phyloP scores from a whole-genome alignment of 2,888 invertebrate species.

The Synanthedon formicaeformis region DNA sequence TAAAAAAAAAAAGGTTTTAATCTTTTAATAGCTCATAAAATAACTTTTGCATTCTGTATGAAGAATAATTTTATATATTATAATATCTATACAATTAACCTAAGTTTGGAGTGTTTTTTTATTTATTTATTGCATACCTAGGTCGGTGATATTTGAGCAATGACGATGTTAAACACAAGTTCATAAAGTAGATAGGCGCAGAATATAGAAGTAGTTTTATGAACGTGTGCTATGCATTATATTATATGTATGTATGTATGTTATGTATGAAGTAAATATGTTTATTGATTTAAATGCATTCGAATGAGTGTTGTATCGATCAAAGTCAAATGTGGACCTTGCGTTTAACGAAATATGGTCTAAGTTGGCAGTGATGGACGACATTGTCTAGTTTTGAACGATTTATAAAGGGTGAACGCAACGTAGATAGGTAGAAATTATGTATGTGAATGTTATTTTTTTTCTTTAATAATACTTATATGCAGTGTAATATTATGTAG shows the following conservation, averaged over 20 bases:
- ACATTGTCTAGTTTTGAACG: constrained; percentile 14
- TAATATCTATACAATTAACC: no score
- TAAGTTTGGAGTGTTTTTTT: no score
- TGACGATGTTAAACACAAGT: neutral
- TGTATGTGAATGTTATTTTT: constrained; percentile 45
- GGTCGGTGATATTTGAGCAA: no score
- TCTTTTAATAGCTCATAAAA: no score
- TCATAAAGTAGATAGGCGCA: constrained; percentile 37
- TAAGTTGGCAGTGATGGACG: constrained; percentile 19
- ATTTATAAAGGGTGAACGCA: constrained; percentile 21
- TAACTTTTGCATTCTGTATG: no score
- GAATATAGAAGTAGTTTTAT: constrained; percentile 45
- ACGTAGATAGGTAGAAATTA: constrained; percentile 66
- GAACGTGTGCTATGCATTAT: constrained; percentile 44
- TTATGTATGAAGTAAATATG: constrained; percentile 31
- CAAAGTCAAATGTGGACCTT: constrained; percentile 20
- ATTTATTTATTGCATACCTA: no score
- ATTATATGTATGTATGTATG: constrained; percentile 29
- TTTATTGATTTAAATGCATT: constrained; percentile 32
- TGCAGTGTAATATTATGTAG: constrained; percentile 21
- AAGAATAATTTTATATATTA: no score
- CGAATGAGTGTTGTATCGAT: constrained; percentile 21
- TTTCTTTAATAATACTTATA: constrained; percentile 19
- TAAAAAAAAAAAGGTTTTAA: no score
- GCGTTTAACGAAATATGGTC: constrained; percentile 9